phyloP scores from a whole-genome alignment of 2,797 vertebrate species.

The Sciaenops ocellatus region DNA sequence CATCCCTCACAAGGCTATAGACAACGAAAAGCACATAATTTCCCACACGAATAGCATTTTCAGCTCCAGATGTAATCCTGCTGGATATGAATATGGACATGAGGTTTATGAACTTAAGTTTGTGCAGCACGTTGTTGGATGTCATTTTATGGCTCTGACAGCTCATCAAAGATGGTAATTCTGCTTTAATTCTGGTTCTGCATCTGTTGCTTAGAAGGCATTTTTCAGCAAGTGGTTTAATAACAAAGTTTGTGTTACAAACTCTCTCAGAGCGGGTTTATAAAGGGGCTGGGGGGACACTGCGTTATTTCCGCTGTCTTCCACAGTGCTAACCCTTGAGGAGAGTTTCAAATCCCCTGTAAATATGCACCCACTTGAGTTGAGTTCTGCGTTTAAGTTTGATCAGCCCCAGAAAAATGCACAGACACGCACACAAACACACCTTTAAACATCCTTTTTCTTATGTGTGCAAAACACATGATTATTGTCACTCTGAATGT shows the following conservation, averaged over 20 bases:
- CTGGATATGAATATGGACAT: conserved; percentile 33
- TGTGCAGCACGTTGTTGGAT: conserved; percentile 23
- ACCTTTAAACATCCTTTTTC: conserved; percentile 6
- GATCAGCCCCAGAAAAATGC: conserved; percentile 33
- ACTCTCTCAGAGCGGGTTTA: background rate
- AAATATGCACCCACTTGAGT: conserved; percentile 48
- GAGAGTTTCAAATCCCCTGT: conserved; percentile 29
- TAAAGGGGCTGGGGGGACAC: conserved; percentile 35
- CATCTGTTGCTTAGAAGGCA: conserved; percentile 6
- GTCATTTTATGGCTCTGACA: background rate
- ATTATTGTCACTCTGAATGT: conserved; percentile 5
- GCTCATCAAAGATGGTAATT: conserved; percentile 4
- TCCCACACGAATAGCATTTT: conserved; percentile 28
- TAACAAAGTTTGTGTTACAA: conserved; percentile 9
- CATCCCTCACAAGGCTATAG: conserved; percentile 44
- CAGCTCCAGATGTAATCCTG: conserved; percentile 14
- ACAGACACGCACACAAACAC: conserved; percentile 23
- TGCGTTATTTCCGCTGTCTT: conserved; percentile 26
- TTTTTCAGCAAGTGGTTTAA: background rate
- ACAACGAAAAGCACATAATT: conserved; percentile 34
- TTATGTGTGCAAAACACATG: conserved; percentile 4
- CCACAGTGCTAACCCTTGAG: conserved; percentile 15
- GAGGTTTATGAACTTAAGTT: conserved; percentile 19
- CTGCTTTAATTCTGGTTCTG: background rate
- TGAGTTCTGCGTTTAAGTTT: conserved; percentile 21